Percentiles rank a stretch among this genome's conserved stretches.
These are phyloP conservation scores for Sternarchorhynchus goeldii DNA, from an alignment of 2,797 vertebrate genomes.

Conservation along the genomic window DNA sequence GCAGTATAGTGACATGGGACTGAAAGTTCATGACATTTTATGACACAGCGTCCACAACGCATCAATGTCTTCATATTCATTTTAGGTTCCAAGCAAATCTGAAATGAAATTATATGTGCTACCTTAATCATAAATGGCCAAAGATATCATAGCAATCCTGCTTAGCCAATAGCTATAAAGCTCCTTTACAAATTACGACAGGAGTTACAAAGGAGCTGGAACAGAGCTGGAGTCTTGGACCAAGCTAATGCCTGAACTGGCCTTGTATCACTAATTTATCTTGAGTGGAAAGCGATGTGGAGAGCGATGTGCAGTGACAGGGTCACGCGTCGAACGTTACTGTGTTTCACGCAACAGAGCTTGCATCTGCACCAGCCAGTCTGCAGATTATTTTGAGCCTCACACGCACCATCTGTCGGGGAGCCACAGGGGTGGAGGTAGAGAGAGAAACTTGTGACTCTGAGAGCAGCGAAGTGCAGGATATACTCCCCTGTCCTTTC, in stretches of 20 bases:
- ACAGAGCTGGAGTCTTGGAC: background rate
- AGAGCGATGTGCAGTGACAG: background rate
- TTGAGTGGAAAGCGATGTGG: slow-evolving; percentile 4
- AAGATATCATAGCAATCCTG: background rate
- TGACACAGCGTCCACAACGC: background rate
- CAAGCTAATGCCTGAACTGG: slow-evolving; percentile 10
- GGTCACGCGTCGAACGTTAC: background rate
- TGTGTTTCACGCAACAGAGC: slow-evolving; percentile 13
- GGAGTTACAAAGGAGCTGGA: slow-evolving; percentile 2
- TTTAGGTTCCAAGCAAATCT: background rate
- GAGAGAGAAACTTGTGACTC: background rate
- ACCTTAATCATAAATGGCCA: background rate
- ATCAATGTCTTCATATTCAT: background rate
- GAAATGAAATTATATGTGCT: background rate
- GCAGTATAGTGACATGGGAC: background rate
- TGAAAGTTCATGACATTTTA: background rate
- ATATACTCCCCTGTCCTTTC: background rate
- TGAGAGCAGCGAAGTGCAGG: background rate
- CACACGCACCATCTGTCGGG: slow-evolving; percentile 18
- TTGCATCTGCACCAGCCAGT: slow-evolving; percentile 11
- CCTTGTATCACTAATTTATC: slow-evolving; percentile 22
- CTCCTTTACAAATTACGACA: background rate
- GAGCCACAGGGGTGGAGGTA: background rate
- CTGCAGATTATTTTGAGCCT: slow-evolving; percentile 36
- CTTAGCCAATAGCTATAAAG: background rate